Conservation (phyloP, 2,888 invertebrate genomes). For the Eristalinus sepulchralis region DNA sequence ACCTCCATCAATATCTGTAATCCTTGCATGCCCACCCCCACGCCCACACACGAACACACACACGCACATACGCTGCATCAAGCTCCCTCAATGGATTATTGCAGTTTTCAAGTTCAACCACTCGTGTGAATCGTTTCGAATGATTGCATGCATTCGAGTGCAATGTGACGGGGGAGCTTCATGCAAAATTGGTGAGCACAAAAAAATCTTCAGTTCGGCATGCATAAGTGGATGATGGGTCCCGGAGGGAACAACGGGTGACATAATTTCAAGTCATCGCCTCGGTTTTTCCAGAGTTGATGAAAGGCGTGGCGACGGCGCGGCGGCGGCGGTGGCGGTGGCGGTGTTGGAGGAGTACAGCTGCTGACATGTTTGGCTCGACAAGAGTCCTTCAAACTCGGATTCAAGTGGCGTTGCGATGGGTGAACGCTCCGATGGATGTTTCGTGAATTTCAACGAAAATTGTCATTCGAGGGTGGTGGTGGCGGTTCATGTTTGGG, state of each 20-base stretch:
- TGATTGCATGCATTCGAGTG: conserved; percentile 28
- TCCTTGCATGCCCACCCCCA: neutral
- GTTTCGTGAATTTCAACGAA: neutral
- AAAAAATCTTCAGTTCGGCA: neutral
- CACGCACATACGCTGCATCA: neutral
- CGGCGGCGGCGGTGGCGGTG: neutral
- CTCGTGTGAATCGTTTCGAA: conserved; percentile 21
- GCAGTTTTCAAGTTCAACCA: conserved; percentile 23
- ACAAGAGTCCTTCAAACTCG: conserved; percentile 2
- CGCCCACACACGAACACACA: no score
- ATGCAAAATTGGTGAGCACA: neutral
- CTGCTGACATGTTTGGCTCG: neutral
- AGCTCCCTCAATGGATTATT: neutral
- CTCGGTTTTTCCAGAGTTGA: neutral
- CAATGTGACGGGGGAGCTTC: conserved; percentile 24
- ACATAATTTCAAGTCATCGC: conserved; percentile 30
- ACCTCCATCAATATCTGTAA: neutral
- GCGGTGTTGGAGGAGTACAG: neutral
- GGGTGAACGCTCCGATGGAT: neutral
- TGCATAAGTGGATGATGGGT: conserved; percentile 13
- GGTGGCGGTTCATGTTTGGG: neutral
- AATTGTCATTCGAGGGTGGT: neutral
- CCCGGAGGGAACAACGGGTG: conserved; percentile 1
- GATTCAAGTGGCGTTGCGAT: neutral
- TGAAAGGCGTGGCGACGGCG: neutral